phyloP scores from a whole-genome alignment of 2,888 invertebrate species.

The Tiphia femorata region DNA sequence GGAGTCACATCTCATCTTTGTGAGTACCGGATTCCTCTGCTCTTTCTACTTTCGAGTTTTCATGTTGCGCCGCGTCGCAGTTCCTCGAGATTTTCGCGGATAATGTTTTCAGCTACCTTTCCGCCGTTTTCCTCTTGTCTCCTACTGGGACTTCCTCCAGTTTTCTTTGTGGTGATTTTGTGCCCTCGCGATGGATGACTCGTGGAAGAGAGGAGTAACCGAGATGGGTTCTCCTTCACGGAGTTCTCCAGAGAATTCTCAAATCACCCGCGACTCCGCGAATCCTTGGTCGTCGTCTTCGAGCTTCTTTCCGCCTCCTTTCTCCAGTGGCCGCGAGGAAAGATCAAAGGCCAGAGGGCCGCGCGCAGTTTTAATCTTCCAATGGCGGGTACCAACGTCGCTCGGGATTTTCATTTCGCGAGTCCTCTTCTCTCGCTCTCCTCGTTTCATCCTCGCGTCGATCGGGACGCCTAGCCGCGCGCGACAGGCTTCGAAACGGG shows the following conservation, averaged over 20 bases:
- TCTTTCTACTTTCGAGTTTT: not conserved
- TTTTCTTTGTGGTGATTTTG: not conserved
- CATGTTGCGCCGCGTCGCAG: not conserved
- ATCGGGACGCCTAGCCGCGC: not conserved
- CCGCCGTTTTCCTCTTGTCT: not conserved
- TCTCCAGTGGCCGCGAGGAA: constrained; percentile 21
- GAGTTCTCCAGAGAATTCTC: constrained; percentile 14
- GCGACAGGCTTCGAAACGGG: not conserved
- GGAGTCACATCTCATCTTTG: constrained; percentile 36
- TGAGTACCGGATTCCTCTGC: constrained; percentile 25
- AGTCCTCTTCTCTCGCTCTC: not conserved
- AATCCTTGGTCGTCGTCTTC: not conserved
- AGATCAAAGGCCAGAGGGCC: constrained; percentile 45
- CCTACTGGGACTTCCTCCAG: not conserved
- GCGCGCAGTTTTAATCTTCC: constrained; percentile 49
- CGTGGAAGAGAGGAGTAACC: not conserved
- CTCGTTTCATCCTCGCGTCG: not conserved
- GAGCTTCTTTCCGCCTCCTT: constrained; percentile 20
- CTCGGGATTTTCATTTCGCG: constrained; percentile 26
- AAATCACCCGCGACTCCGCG: not conserved
- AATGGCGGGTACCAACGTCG: constrained; percentile 35
- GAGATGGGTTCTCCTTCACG: constrained; percentile 13
- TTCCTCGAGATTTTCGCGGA: not conserved
- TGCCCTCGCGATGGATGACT: not conserved
- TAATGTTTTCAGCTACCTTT: not conserved